Base-by-base conservation (phyloP, 2,113 vertebrate species). In the Hyperopisus bebe region DNA sequence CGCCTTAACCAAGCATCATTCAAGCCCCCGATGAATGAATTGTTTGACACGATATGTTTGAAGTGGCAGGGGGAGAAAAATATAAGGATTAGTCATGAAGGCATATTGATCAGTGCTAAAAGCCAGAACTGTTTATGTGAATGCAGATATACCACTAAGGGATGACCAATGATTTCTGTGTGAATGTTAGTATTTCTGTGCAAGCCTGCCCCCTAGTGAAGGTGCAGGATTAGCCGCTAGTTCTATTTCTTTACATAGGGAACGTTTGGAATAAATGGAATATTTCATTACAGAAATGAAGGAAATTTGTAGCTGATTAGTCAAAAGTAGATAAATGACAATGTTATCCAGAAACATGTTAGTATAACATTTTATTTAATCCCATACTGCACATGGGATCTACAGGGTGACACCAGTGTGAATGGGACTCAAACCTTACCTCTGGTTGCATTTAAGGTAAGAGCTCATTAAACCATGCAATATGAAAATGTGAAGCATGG, bases 121-220 rank as follows among this genome's bases (percentile, higher is more conserved):
- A 80, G 31, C 35, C 74, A 42, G 10, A 70, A 31, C 62, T 70
- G n/a, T 70, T 31, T 70, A 70, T 31, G n/a, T 13, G 62, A 70
- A 70, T 70, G 74, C 74, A 19, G 35, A 19, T 15, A 19, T 19
- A 19, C 31, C 31, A 19, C 13, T 19, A 80, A 80, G 1, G 5
- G 2, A 7, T 19, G 74, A 80, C 42, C 5, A 35, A 8, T 15
- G 9, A n/a, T 84, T 84, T 11, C 51, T 13, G 17, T 62, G 82
- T 86, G 82, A 86, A 35, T 31, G 51, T 47, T 21, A 42, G 24
- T 27, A 86, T 90, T 84, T 90, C 62, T 86, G 89, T 86, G 55
- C 83, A 84, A 90, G 42, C 4, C 82, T 86, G 89, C 89, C 84
- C 83, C 46, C 83, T 90, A 55, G 53, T 10, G 24, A 84, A 15